phyloP scores from a whole-genome alignment of 2,888 invertebrate genomes.

The Pachycephus smyrnensis region DNA sequence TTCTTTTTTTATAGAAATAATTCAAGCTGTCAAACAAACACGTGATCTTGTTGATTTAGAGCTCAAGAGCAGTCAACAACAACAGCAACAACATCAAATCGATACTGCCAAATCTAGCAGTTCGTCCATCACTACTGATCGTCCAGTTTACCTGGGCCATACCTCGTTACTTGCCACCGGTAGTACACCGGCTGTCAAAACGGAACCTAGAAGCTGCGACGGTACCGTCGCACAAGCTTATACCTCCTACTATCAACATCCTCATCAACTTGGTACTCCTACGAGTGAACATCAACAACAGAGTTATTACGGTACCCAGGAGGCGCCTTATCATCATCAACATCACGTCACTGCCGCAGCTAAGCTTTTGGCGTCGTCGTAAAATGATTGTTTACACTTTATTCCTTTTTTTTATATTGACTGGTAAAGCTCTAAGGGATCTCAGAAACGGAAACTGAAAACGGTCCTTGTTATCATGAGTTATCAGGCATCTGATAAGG shows the following conservation, averaged over 20 bases:
- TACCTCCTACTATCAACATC: constrained; percentile 63
- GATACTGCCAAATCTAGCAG: constrained; percentile 53
- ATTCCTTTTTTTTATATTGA: too few species aligned
- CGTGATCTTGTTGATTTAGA: constrained; percentile 31
- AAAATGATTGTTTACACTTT: constrained; percentile 44
- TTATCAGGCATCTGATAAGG: too few species aligned
- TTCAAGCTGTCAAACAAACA: too few species aligned
- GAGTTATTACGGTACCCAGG: constrained; percentile 65
- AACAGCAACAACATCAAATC: constrained; percentile 57
- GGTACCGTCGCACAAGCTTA: constrained; percentile 60
- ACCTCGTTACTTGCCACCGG: constrained; percentile 70
- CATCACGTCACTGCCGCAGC: constrained; percentile 88
- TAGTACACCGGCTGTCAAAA: constrained; percentile 61
- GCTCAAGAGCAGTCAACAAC: constrained; percentile 45
- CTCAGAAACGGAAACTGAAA: too few species aligned
- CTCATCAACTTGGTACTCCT: constrained; percentile 59
- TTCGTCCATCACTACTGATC: constrained; percentile 50
- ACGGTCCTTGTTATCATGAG: too few species aligned
- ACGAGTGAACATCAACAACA: constrained; percentile 60
- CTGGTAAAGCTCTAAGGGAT: too few species aligned
- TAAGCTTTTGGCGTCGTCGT: constrained; percentile 86
- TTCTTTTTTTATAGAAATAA: not conserved
- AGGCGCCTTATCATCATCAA: constrained; percentile 84
- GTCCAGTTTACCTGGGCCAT: constrained; percentile 70
- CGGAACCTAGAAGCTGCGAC: constrained; percentile 64